A percentile compares a stretch with the other conserved stretches of the same genome.
Conservation (phyloP, 2,113 vertebrate species). For the Dasypus novemcinctus region DNA sequence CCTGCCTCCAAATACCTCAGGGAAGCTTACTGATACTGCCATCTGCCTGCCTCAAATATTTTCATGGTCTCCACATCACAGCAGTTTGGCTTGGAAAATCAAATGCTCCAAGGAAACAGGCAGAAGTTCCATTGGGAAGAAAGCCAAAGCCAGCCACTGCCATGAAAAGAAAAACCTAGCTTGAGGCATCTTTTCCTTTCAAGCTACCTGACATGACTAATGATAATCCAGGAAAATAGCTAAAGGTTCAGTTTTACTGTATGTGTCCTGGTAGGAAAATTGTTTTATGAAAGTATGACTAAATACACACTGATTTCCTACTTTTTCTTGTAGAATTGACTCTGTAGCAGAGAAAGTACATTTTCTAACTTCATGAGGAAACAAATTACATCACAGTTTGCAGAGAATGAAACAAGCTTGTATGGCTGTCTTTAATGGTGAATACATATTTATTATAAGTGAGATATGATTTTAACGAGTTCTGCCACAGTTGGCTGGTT, state of each 20-base stretch:
- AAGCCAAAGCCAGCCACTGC: neutral
- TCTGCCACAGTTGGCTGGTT: slow-evolving; percentile 18
- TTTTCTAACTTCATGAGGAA: neutral
- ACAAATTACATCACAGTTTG: neutral
- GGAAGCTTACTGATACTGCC: neutral
- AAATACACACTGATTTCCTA: neutral
- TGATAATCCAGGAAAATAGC: neutral
- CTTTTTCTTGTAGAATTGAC: neutral
- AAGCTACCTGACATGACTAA: neutral
- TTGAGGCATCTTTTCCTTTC: neutral
- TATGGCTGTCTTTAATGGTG: neutral
- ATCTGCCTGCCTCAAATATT: neutral
- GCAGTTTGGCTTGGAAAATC: neutral
- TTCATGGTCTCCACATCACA: neutral
- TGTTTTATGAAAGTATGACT: neutral
- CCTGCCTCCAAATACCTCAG: too few species aligned
- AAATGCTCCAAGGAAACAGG: neutral
- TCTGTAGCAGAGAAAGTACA: neutral
- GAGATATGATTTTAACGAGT: slow-evolving; percentile 35
- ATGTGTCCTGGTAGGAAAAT: neutral
- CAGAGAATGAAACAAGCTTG: neutral
- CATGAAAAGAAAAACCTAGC: neutral
- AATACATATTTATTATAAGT: slow-evolving; percentile 2
- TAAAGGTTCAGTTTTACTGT: neutral
- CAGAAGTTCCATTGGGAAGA: neutral